phyloP scores from a whole-genome alignment of 2,888 invertebrate genomes.

The Torymus texanus region DNA sequence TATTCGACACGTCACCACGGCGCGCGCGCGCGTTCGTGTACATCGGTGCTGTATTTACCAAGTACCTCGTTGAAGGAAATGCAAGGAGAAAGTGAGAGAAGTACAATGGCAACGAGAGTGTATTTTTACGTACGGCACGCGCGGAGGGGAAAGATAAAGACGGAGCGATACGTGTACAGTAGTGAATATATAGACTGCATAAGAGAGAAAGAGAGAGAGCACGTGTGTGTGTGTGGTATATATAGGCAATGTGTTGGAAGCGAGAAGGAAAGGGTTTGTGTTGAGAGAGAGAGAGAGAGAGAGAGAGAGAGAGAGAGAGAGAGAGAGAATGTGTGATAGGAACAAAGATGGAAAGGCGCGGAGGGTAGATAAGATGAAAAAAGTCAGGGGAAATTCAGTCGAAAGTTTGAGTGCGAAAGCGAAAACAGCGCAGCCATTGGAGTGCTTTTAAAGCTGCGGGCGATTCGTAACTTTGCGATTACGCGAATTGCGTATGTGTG shows the following conservation, averaged over 20 bases:
- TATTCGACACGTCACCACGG: background rate
- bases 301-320: background rate
- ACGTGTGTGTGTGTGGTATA: no score
- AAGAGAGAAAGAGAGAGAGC: no score
- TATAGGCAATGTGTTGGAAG: no score
- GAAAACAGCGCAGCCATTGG: constrained; percentile 34
- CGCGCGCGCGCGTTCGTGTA: no score
- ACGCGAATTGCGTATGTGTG: constrained; percentile 7
- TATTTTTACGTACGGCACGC: constrained; percentile 18
- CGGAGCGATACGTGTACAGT: no score
- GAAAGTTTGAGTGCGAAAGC: constrained; percentile 10
- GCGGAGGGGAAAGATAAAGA: no score
- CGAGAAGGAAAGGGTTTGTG: no score
- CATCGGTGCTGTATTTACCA: constrained; percentile 37
- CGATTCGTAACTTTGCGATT: constrained; percentile 44
- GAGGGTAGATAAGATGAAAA: constrained; percentile 14
- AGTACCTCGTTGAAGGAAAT: constrained; percentile 44
- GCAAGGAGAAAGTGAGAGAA: constrained; percentile 28
- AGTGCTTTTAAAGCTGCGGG: constrained; percentile 49
- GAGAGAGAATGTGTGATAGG: background rate
- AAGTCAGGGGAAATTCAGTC: background rate
- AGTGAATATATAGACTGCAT: no score
- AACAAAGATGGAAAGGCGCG: background rate
- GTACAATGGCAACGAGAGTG: constrained; percentile 44
- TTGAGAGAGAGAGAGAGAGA: constrained; percentile 4